phyloP scores from a whole-genome alignment of 2,797 vertebrate genomes.

The Zonotrichia albicollis region DNA sequence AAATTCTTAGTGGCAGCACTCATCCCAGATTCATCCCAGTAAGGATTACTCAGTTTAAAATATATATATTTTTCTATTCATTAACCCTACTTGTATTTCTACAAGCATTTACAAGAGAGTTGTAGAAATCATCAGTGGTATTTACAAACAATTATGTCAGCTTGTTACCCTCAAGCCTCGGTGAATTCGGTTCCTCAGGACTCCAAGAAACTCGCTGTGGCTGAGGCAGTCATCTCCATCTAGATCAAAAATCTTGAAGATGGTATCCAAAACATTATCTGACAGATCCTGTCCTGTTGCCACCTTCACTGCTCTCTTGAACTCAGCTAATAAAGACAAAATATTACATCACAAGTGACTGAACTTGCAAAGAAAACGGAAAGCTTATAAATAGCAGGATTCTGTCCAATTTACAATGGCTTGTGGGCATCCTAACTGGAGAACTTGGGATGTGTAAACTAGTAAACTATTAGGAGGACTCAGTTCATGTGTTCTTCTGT shows the following conservation, averaged over 20 bases:
- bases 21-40: neutral
- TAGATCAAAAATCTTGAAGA: constrained; percentile 96
- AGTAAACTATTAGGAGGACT: neutral
- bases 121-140: neutral
- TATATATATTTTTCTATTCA: neutral
- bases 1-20: neutral
- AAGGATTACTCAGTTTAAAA: neutral
- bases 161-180: constrained; percentile 91
- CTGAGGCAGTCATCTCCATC: constrained; percentile 95
- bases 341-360: neutral
- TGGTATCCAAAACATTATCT: constrained; percentile 90
- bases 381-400: neutral
- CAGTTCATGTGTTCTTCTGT: neutral
- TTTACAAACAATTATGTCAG: neutral
- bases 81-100: neutral
- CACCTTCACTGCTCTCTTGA: constrained; percentile 93
- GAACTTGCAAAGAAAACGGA: neutral
- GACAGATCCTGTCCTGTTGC: constrained; percentile 94
- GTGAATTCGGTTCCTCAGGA: constrained; percentile 90
- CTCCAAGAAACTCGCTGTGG: constrained; percentile 90
- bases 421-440: neutral
- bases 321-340: constrained; percentile 82
- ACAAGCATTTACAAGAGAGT: neutral
- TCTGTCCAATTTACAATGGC: neutral
- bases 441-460: neutral